Conservation (phyloP, 2,797 vertebrate species). For the Hippocampus kuda region DNA sequence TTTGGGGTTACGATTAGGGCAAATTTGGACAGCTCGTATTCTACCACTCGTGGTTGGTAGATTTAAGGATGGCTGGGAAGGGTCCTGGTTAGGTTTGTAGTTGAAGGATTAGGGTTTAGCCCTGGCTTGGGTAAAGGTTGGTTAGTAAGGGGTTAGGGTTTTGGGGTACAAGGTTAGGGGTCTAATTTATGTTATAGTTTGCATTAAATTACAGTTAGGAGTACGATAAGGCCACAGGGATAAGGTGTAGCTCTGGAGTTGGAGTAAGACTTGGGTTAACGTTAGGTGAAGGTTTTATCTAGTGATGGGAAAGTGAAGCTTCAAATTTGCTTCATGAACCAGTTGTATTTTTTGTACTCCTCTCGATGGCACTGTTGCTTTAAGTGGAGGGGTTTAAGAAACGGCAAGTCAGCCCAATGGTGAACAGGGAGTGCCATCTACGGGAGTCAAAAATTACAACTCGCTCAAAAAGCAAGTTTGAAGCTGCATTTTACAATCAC, state of each 20-base stretch:
- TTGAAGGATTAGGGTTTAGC: too few species aligned
- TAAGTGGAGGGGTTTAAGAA: too few species aligned
- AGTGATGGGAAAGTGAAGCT: too few species aligned
- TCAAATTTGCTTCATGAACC: too few species aligned
- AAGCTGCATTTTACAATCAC: too few species aligned
- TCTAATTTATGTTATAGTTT: neutral
- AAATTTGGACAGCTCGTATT: neutral
- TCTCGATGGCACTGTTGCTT: too few species aligned
- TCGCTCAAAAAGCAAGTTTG: too few species aligned
- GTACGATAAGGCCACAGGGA: neutral
- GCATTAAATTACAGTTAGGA: neutral
- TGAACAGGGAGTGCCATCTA: too few species aligned
- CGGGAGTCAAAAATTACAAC: too few species aligned
- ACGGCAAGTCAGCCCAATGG: too few species aligned
- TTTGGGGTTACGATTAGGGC: neutral
- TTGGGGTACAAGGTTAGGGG: neutral
- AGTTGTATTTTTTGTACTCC: too few species aligned
- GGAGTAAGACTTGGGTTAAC: neutral
- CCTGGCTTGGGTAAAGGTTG: neutral
- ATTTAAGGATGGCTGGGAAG: neutral
- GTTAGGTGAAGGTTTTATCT: neutral
- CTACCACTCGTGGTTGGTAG: neutral
- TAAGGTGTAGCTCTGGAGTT: neutral
- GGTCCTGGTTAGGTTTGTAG: neutral
- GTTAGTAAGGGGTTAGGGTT: neutral